Conservation (phyloP, 2,797 vertebrate species). For the Ctenosaura bakeri region DNA sequence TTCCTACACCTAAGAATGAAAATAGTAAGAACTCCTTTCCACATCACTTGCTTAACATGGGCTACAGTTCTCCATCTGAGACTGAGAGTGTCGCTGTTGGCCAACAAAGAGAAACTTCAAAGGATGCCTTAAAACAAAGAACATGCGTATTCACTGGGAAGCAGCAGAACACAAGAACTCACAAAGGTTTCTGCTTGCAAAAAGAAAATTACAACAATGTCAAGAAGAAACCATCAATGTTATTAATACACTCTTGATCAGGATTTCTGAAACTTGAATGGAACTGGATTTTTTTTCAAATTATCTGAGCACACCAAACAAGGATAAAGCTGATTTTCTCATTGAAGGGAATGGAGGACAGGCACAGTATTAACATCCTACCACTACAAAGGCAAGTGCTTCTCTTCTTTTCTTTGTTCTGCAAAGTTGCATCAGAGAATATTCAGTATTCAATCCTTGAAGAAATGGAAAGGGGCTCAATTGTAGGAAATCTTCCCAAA, state of each 20-base stretch:
- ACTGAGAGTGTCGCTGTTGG: too few relatives aligned
- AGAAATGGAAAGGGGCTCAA: slow-evolving; percentile 74
- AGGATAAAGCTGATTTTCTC: neutral
- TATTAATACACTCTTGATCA: neutral
- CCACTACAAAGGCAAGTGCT: slow-evolving; percentile 46
- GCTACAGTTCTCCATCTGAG: too few relatives aligned
- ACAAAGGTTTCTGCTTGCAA: too few relatives aligned
- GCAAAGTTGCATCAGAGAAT: slow-evolving; percentile 55
- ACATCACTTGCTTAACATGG: too few relatives aligned
- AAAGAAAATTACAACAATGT: neutral
- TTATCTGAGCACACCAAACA: neutral
- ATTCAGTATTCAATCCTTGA: slow-evolving; percentile 79
- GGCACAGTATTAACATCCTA: too few relatives aligned
- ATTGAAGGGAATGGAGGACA: neutral
- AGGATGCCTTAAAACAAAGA: too few relatives aligned
- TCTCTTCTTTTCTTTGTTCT: slow-evolving; percentile 47
- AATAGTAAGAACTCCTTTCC: too few relatives aligned
- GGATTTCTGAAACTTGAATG: neutral
- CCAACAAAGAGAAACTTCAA: too few relatives aligned
- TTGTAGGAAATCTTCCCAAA: slow-evolving; percentile 51
- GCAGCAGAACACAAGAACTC: too few relatives aligned
- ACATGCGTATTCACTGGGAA: too few relatives aligned
- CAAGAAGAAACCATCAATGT: neutral
- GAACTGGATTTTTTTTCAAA: neutral
- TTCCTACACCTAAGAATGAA: too few relatives aligned